A percentile compares a stretch with the other conserved stretches of the same genome.
Conservation (phyloP, 2,888 invertebrate genomes). For the Ennomos erosarius region DNA sequence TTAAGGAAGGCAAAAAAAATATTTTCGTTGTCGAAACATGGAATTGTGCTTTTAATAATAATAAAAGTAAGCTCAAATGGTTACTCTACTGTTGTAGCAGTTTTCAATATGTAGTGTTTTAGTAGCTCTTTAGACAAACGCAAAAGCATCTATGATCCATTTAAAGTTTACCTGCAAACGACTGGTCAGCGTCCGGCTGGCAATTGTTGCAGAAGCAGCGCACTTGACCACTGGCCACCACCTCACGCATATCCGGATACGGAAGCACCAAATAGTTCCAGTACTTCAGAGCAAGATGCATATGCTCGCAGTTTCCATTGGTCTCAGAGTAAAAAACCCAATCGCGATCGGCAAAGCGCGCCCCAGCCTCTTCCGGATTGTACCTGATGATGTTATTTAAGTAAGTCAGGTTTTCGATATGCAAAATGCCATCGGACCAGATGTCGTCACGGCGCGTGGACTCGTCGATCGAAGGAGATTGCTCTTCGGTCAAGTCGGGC, state of each 20-base stretch:
- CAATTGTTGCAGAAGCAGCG: conserved; percentile 69
- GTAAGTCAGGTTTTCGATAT: conserved; percentile 67
- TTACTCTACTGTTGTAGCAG: no score
- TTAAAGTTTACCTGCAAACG: conserved; percentile 59
- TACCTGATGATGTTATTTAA: conserved; percentile 63
- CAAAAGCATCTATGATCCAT: not conserved
- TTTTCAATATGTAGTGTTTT: no score
- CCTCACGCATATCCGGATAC: conserved; percentile 67
- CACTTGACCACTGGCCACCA: conserved; percentile 72
- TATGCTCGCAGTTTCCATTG: conserved; percentile 61
- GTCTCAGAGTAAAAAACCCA: conserved; percentile 42
- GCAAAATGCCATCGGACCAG: conserved; percentile 56
- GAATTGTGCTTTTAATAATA: no score
- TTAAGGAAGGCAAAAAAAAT: no score
- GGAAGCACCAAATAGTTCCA: conserved; percentile 69
- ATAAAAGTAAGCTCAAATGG: no score
- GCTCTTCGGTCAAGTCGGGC: conserved; percentile 74
- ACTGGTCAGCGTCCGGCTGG: conserved; percentile 58
- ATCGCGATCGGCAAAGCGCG: conserved; percentile 34
- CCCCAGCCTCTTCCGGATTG: conserved; percentile 53
- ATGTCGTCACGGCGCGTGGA: conserved; percentile 71
- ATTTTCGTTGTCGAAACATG: no score
- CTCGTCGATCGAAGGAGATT: conserved; percentile 71
- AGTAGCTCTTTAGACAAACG: no score
- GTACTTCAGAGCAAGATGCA: conserved; percentile 71